Percentiles rank a stretch among this genome's conserved stretches.
Conservation (phyloP, 2,797 vertebrate genomes). For the Uromys caudimaculatus region DNA sequence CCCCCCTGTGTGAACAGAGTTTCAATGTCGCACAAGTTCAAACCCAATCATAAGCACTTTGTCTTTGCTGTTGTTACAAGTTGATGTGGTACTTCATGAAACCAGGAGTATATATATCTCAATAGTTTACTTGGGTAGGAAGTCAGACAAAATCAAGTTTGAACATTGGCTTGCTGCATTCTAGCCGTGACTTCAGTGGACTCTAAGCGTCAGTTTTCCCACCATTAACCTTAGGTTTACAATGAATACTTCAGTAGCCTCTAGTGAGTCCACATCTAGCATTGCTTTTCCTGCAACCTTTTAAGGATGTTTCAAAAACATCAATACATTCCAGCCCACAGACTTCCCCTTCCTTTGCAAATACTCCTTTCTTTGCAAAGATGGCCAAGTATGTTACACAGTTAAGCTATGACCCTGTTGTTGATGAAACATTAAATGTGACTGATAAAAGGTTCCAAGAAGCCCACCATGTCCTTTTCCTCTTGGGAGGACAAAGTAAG, state of each 20-base stretch:
- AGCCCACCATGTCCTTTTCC: slow-evolving; percentile 72
- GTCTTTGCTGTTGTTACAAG: background rate
- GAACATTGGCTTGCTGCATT: background rate
- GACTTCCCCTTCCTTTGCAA: slow-evolving; percentile 74
- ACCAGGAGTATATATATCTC: background rate
- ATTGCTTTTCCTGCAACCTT: background rate
- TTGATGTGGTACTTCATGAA: background rate
- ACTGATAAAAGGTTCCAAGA: slow-evolving; percentile 78
- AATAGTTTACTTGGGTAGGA: background rate
- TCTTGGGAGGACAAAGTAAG: slow-evolving; percentile 74
- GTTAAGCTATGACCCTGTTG: slow-evolving; percentile 77
- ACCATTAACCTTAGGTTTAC: background rate
- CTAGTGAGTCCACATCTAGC: background rate
- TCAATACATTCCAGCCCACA: background rate
- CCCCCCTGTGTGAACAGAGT: background rate
- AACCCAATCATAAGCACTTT: background rate
- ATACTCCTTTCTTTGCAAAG: slow-evolving; percentile 64
- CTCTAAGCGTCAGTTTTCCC: background rate
- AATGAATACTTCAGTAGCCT: background rate
- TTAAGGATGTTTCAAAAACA: background rate
- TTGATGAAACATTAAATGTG: slow-evolving; percentile 81
- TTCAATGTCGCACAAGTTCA: background rate
- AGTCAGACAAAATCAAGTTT: background rate
- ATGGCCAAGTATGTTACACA: slow-evolving; percentile 76
- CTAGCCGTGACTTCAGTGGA: background rate